These are phyloP conservation scores for Pilophorus perplexus DNA, from an alignment of 2,888 invertebrate genomes.

Conservation along the genomic window DNA sequence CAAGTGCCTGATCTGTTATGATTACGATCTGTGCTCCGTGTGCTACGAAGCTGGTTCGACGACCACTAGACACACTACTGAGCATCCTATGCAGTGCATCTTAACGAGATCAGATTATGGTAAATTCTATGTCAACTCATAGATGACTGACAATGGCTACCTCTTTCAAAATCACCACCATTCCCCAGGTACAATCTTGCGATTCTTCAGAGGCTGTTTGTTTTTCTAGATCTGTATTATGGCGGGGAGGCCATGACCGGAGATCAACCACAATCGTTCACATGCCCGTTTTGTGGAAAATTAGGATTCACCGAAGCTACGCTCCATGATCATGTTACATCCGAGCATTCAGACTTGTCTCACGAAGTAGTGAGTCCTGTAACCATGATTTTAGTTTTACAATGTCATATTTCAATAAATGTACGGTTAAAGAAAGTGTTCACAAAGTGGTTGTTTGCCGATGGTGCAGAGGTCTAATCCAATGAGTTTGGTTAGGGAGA, in stretches of 20 bases:
- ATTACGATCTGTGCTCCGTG: slow-evolving; percentile 96
- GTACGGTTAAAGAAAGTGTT: neutral
- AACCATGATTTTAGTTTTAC: neutral
- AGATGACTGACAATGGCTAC: neutral
- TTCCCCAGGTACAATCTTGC: neutral
- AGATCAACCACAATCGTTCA: slow-evolving; percentile 93
- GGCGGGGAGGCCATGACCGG: slow-evolving; percentile 88
- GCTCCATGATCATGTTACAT: slow-evolving; percentile 84
- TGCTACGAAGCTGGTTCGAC: slow-evolving; percentile 92
- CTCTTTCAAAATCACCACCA: neutral
- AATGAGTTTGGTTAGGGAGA: too few relatives aligned
- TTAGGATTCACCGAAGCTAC: slow-evolving; percentile 94
- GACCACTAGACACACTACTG: slow-evolving; percentile 87
- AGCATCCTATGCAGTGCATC: slow-evolving; percentile 99
- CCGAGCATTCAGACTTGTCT: slow-evolving; percentile 87
- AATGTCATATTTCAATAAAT: neutral
- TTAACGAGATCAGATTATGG: slow-evolving; percentile 95
- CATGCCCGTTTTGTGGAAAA: slow-evolving; percentile 95
- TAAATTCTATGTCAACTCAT: too few relatives aligned
- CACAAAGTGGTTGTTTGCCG: too few relatives aligned
- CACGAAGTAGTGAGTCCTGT: slow-evolving; percentile 70
- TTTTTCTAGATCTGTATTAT: slow-evolving; percentile 84
- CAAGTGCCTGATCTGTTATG: slow-evolving; percentile 98
- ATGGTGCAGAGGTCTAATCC: too few relatives aligned
- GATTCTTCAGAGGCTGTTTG: neutral